phyloP scores from a whole-genome alignment of 2,888 invertebrate species.

The Tachystola acroxantha region DNA sequence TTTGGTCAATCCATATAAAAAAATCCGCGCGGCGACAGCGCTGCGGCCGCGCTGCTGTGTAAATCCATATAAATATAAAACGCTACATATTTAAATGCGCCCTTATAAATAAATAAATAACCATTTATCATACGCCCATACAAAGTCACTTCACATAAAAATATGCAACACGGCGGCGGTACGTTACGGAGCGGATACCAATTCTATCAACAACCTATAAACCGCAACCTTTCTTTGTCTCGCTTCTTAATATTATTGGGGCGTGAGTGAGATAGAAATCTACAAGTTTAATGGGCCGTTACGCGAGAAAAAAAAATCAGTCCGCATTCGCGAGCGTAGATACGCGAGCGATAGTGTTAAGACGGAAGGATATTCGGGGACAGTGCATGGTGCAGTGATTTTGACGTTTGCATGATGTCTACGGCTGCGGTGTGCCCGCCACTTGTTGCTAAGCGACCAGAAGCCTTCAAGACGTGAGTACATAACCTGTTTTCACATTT shows the following conservation, averaged over 20 bases:
- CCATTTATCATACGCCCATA: slow-evolving; percentile 22
- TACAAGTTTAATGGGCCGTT: slow-evolving; percentile 78
- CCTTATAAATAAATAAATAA: too few species aligned
- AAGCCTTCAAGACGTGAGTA: slow-evolving; percentile 35
- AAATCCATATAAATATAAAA: too few species aligned
- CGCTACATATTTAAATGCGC: too few species aligned
- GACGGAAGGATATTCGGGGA: slow-evolving; percentile 53
- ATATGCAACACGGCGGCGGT: slow-evolving; percentile 74
- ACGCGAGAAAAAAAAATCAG: slow-evolving; percentile 76
- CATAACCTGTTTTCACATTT: slow-evolving; percentile 8
- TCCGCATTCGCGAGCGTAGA: slow-evolving; percentile 76
- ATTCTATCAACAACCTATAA: slow-evolving; percentile 79
- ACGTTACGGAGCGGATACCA: slow-evolving; percentile 75
- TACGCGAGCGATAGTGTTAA: slow-evolving; percentile 74
- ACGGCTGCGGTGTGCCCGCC: slow-evolving; percentile 13
- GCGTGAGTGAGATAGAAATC: slow-evolving; percentile 74
- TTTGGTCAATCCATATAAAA: too few species aligned
- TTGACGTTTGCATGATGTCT: slow-evolving; percentile 15
- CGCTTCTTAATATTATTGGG: slow-evolving; percentile 60
- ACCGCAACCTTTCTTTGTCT: slow-evolving; percentile 79
- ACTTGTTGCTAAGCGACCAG: slow-evolving; percentile 46
- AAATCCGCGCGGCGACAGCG: too few species aligned
- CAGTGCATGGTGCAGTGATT: slow-evolving; percentile 53
- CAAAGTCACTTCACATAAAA: slow-evolving; percentile 63
- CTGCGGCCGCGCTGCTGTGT: too few species aligned